These are phyloP conservation scores for Pristionchus mayeri DNA, from an alignment of 2,888 invertebrate genomes.

Conservation along the genomic window DNA sequence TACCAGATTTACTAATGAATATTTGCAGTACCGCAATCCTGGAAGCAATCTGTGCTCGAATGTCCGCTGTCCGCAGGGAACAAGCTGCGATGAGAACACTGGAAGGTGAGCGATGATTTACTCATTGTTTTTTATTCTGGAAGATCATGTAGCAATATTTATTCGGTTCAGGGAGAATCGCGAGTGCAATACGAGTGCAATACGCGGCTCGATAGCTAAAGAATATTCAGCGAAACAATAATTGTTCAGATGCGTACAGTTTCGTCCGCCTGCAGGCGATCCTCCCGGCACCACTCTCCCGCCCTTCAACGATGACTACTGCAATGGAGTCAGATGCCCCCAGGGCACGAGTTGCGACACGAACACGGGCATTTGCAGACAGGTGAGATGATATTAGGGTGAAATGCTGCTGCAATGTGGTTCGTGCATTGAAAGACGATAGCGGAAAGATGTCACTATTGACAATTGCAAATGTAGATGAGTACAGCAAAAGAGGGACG, in stretches of 20 bases:
- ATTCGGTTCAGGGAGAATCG: too few relatives aligned
- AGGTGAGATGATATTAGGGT: not conserved
- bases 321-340: conserved; percentile 43
- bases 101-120: conserved; percentile 17
- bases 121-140: not conserved
- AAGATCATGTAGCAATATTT: not conserved
- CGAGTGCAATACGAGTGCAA: too few relatives aligned
- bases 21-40: conserved; percentile 42
- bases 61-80: conserved; percentile 38
- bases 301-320: not conserved
- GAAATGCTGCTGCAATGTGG: not conserved
- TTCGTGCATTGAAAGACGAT: not conserved
- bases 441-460: not conserved
- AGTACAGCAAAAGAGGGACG: too few relatives aligned
- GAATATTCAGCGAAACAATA: too few relatives aligned
- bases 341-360: conserved; percentile 46
- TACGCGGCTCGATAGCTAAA: too few relatives aligned
- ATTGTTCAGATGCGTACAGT: conserved; percentile 13
- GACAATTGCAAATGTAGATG: not conserved
- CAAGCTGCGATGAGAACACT: conserved; percentile 47
- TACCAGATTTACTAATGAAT: too few relatives aligned
- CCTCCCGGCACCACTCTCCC: conserved; percentile 11
- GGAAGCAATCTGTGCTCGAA: not conserved
- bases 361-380: conserved; percentile 49
- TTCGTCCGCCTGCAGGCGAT: conserved; percentile 36